Percentiles rank a stretch among this genome's conserved stretches.
Conservation (phyloP, 2,888 invertebrate genomes). For the Oegoconia quadripuncta region DNA sequence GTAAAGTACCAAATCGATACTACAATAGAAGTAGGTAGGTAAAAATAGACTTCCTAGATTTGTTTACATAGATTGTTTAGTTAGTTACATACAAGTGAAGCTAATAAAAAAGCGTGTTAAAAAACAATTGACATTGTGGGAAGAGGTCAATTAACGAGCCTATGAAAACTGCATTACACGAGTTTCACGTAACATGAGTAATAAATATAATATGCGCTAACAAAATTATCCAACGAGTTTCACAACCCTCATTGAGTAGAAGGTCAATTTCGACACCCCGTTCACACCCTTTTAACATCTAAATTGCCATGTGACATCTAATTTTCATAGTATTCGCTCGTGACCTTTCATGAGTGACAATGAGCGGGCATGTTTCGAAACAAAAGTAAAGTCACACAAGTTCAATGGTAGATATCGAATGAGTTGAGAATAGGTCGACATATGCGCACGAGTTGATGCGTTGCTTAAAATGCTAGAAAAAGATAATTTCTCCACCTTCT, state of each 20-base stretch:
- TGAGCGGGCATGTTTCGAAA: slow-evolving; percentile 43
- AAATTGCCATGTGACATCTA: slow-evolving; percentile 52
- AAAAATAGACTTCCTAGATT: too few species aligned
- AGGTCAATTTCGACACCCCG: slow-evolving; percentile 62
- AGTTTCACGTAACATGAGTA: slow-evolving; percentile 53
- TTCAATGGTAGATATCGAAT: slow-evolving; percentile 49
- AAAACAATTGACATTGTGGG: slow-evolving; percentile 57
- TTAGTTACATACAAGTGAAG: too few species aligned
- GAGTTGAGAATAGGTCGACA: slow-evolving; percentile 22
- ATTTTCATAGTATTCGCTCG: slow-evolving; percentile 47
- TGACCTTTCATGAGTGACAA: slow-evolving; percentile 51
- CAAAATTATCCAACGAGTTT: slow-evolving; percentile 59
- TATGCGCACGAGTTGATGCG: slow-evolving; percentile 3
- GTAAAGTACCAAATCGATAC: too few species aligned
- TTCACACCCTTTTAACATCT: slow-evolving; percentile 52
- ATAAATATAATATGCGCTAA: slow-evolving; percentile 62
- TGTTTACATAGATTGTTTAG: too few species aligned
- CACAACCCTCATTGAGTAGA: slow-evolving; percentile 54
- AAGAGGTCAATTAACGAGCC: slow-evolving; percentile 59
- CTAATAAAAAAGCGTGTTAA: too few species aligned
- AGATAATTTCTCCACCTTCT: background rate
- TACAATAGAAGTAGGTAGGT: too few species aligned
- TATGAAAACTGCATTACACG: slow-evolving; percentile 55
- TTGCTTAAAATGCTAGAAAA: background rate
- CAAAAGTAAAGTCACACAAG: slow-evolving; percentile 46